Conservation (phyloP, 2,797 vertebrate genomes). For the Rallus crepitans region DNA sequence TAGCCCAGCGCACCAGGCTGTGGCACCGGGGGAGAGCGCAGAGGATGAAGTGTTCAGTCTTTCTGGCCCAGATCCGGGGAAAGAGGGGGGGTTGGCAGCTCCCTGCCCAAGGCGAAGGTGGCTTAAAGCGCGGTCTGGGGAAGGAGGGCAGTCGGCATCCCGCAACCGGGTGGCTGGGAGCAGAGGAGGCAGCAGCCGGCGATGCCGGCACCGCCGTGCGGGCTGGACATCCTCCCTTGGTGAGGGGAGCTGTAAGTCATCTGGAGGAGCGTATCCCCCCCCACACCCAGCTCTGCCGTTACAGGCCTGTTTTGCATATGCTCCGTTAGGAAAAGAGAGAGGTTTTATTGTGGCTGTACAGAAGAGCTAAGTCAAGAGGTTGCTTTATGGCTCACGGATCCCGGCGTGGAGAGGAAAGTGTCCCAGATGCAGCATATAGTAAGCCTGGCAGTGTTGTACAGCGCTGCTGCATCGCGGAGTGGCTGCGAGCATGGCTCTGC, state of each 20-base stretch:
- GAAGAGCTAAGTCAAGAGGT: constrained; percentile 68
- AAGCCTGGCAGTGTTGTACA: neutral
- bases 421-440: constrained; percentile 56
- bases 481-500: neutral
- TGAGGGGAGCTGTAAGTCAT: constrained; percentile 41
- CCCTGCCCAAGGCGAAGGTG: neutral
- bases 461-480: neutral
- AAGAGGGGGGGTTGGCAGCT: neutral
- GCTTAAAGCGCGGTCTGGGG: neutral
- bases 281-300: neutral
- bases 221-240: constrained; percentile 7
- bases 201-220: accelerated
- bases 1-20: constrained; percentile 63
- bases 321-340: constrained; percentile 35
- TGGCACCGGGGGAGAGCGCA: constrained; percentile 54
- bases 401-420: neutral
- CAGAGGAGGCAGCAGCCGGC: neutral
- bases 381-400: constrained; percentile 53
- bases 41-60: constrained; percentile 45
- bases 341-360: constrained; percentile 54
- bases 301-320: constrained; percentile 55
- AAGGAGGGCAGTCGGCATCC: neutral
- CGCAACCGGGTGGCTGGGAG: neutral
- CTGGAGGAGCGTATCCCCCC: constrained; percentile 34
- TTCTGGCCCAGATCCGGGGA: constrained; percentile 51